These are phyloP conservation scores for Kryptolebias marmoratus DNA, from an alignment of 2,113 vertebrate species.

Conservation along the genomic window DNA sequence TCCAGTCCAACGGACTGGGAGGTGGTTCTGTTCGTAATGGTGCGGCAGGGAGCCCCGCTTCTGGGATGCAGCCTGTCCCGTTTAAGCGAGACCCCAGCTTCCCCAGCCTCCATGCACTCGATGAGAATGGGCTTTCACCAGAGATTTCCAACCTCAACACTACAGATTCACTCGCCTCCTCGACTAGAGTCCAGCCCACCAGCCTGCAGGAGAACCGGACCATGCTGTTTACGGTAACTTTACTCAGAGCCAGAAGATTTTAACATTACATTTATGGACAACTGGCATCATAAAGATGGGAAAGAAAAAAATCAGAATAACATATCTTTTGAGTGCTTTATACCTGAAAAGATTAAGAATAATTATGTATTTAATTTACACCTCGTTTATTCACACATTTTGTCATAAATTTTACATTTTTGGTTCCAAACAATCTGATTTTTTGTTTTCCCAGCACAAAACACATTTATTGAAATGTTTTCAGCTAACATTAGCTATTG, in stretches of 20 bases:
- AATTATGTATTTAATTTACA: neutral
- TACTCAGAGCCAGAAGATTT: neutral
- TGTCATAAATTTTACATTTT: too few species aligned
- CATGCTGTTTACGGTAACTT: constrained; percentile 94
- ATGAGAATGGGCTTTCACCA: constrained; percentile 87
- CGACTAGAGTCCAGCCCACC: constrained; percentile 88
- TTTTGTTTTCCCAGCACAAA: too few species aligned
- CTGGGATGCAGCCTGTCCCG: constrained; percentile 75
- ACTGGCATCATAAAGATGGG: neutral
- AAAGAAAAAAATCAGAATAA: too few species aligned
- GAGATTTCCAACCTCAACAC: constrained; percentile 82
- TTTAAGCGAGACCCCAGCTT: constrained; percentile 86
- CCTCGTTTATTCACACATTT: neutral
- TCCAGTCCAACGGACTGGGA: constrained; percentile 69
- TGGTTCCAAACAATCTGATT: too few species aligned
- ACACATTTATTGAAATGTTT: too few species aligned
- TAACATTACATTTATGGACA: neutral
- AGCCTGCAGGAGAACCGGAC: constrained; percentile 95
- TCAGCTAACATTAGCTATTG: too few species aligned
- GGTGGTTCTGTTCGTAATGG: constrained; percentile 22
- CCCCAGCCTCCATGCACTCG: constrained; percentile 85
- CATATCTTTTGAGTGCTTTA: too few species aligned
- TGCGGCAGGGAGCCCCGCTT: constrained; percentile 75
- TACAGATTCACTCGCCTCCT: constrained; percentile 62
- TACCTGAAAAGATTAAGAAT: neutral